These are phyloP conservation scores for Cyrtonyx montezumae DNA, from an alignment of 2,113 vertebrate genomes.

Conservation along the genomic window DNA sequence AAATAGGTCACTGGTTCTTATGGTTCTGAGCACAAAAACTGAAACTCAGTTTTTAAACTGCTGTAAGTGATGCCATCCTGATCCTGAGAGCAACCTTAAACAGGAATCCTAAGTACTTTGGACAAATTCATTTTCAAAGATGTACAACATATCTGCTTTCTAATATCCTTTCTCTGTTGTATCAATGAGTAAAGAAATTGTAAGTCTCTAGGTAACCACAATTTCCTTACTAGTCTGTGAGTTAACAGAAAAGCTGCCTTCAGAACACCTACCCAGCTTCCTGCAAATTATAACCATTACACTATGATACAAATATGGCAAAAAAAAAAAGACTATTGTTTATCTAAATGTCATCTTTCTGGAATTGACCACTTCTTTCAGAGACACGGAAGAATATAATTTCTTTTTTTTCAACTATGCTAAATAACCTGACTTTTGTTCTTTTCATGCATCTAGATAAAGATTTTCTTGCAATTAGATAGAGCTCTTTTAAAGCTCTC, in stretches of 20 bases:
- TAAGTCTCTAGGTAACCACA: neutral
- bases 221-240: neutral
- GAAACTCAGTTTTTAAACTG: neutral
- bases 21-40: neutral
- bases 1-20: neutral
- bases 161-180: neutral
- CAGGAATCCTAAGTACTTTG: neutral
- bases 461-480: neutral
- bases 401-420: neutral
- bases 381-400: neutral
- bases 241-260: neutral
- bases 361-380: neutral
- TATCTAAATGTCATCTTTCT: neutral
- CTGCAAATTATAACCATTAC: neutral
- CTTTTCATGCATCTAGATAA: neutral
- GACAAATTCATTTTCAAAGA: neutral
- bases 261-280: neutral
- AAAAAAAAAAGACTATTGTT: rapidly evolving
- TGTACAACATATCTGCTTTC: neutral
- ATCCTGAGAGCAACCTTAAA: neutral
- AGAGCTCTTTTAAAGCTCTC: neutral
- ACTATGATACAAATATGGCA: neutral
- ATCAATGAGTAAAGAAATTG: neutral
- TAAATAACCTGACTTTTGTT: neutral
- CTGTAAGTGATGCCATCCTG: neutral